Conservation (phyloP, 2,113 vertebrate genomes). For the Strix aluco region DNA sequence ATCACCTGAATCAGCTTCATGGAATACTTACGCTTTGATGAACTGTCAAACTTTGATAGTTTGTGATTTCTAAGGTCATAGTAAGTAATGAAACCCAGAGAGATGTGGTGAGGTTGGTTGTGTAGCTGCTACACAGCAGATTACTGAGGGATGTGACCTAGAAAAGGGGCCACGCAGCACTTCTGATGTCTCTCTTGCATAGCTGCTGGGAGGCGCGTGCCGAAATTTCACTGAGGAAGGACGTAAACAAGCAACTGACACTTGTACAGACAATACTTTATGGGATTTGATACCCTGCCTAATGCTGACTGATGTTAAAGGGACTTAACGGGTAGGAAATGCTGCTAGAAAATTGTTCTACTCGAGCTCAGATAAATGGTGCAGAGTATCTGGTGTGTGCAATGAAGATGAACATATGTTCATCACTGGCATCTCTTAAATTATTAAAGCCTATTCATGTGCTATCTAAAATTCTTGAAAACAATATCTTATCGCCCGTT, state of each 20-base stretch:
- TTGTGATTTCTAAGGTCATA: not conserved
- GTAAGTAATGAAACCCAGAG: not conserved
- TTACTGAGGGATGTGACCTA: not conserved
- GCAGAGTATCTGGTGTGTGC: not conserved
- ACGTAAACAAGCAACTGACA: not conserved
- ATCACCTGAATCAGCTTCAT: not conserved
- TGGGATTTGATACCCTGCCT: not conserved
- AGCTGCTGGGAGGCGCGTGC: not conserved
- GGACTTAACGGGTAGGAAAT: not conserved
- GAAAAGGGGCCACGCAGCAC: not conserved
- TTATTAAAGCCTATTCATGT: not conserved
- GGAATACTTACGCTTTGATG: not conserved
- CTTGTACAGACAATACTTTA: not conserved
- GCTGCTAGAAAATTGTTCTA: not conserved
- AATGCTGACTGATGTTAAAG: not conserved
- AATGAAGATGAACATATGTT: not conserved
- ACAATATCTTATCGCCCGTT: not conserved
- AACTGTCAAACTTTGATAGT: not conserved
- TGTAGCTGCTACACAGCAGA: not conserved
- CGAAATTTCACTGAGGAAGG: not conserved
- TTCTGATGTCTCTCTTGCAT: not conserved
- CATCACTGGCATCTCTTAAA: not conserved
- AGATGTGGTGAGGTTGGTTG: not conserved
- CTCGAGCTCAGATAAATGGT: not conserved
- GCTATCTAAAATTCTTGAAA: not conserved